Evolutionary conservation across 1,140 invertebrate species (phyloP), one percentile per base, ranked within the genome.

Genomic region (Drosophila setifemur): DNA sequence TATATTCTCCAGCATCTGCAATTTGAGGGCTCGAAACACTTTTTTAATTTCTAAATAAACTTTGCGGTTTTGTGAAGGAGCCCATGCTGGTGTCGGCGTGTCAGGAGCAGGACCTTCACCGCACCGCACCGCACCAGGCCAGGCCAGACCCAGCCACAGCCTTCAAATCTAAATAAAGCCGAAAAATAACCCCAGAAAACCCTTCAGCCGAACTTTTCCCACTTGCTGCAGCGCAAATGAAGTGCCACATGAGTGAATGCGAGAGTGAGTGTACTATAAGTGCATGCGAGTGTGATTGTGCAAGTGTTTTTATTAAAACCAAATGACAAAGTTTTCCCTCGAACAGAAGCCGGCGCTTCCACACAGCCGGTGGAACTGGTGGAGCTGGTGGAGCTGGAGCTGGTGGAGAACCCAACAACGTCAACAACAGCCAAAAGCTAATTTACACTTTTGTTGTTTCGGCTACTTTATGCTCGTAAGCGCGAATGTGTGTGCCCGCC

Each of bases 361-460:
- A 58, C 29, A 31, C 31, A 16, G 14, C 33, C 14, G 8, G 12
- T 16, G 6, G 4, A 7, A 37, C 39, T 57, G 39, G 48, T 58
- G 40, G 54, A 49, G 64, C 58, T 26, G 21, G 21, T n/a, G n/a
- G n/a, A n/a, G n/a, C n/a, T n/a, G n/a, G 21, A 5, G 21, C 21
- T 2, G 21, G 21, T 5, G 21, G 64, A 35, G 35, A 43, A 43
- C 57, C 78, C 79, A 83, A 83, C 78, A 85, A 78, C 74, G 78
- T 85, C 79, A 85, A 85, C 79, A 85, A 86, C 79, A 85, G 79
- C 74, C 71, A 86, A 85, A 85, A 85, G 81, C 79, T 85, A 85
- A 85, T 85, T 85, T 85, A 85, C 79, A 86, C 79, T 85, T 85
- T 85, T 72, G 81, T 86, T 85, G 79, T 71, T 86, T 86, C 71